Evolutionary conservation across 2,888 invertebrate species (phyloP).

Genomic region (Xylocampa areola): DNA sequence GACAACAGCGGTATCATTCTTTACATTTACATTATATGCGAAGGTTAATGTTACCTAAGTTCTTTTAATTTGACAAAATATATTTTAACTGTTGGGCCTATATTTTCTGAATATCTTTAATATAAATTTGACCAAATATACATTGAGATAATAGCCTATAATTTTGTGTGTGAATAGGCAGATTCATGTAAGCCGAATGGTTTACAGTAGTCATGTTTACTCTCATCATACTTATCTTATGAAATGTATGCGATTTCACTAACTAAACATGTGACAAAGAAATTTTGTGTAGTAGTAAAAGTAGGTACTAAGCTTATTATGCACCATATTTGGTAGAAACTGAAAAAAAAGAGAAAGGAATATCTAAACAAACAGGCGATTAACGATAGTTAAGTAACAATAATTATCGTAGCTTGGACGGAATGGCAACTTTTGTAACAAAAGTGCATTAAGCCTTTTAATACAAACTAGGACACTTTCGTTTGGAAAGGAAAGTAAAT

Average conservation of each 20-base stretch:
- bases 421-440: constrained; percentile 69
- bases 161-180: constrained; percentile 7
- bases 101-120: constrained; percentile 17
- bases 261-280: constrained; percentile 20
- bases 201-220: constrained; percentile 10
- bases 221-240: constrained; percentile 10
- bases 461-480: constrained; percentile 83
- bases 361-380: constrained; percentile 32
- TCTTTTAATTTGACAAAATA: constrained; percentile 14
- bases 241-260: constrained; percentile 11
- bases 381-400: constrained; percentile 49
- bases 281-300: constrained; percentile 24
- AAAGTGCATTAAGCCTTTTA: constrained; percentile 74
- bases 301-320: constrained; percentile 21
- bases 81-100: constrained; percentile 19
- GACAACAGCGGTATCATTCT: background rate
- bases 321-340: constrained; percentile 20
- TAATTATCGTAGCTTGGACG: constrained; percentile 52
- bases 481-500: constrained; percentile 82
- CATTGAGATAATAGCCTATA: constrained; percentile 19
- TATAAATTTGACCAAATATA: constrained; percentile 23
- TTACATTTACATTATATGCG: constrained; percentile 12
- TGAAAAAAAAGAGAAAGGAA: constrained; percentile 37
- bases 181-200: constrained; percentile 25
- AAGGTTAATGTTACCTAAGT: constrained; percentile 9